Conservation (phyloP, 2,797 vertebrate species). For the Gadopsis bispinosus region DNA sequence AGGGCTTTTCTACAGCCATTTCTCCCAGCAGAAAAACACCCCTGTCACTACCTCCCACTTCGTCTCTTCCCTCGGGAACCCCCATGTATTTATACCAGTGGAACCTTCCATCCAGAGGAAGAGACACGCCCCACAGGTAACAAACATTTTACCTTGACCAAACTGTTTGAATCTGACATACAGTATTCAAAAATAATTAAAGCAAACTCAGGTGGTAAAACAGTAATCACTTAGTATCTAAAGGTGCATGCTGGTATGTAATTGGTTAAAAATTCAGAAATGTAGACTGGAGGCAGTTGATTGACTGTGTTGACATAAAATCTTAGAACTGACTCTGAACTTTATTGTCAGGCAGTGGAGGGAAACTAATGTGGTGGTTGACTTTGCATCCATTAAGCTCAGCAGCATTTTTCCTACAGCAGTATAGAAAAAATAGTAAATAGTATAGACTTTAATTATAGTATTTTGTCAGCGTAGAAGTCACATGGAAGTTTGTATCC, state of each 20-base stretch:
- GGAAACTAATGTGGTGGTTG: background rate
- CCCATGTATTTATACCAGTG: no score
- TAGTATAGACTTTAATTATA: constrained; percentile 13
- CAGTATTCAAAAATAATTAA: background rate
- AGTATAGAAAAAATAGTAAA: background rate
- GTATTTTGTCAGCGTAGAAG: background rate
- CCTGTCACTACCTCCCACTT: no score
- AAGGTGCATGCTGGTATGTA: background rate
- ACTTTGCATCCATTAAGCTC: constrained; percentile 23
- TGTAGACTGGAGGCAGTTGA: constrained; percentile 14
- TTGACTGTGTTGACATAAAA: constrained; percentile 31
- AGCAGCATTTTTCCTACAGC: background rate
- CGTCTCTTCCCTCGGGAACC: no score
- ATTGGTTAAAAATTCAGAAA: constrained; percentile 11
- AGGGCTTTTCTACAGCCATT: no score
- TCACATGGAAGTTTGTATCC: background rate
- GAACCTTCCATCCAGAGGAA: no score
- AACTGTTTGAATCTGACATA: background rate
- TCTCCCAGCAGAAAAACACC: no score
- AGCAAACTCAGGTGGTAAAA: background rate
- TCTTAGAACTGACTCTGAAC: constrained; percentile 19
- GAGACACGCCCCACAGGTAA: no score
- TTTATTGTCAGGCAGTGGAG: constrained; percentile 3
- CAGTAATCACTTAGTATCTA: background rate
- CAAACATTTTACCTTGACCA: no score